phyloP scores from a whole-genome alignment of 2,888 invertebrate genomes.

The Eutolmus rufibarbis region DNA sequence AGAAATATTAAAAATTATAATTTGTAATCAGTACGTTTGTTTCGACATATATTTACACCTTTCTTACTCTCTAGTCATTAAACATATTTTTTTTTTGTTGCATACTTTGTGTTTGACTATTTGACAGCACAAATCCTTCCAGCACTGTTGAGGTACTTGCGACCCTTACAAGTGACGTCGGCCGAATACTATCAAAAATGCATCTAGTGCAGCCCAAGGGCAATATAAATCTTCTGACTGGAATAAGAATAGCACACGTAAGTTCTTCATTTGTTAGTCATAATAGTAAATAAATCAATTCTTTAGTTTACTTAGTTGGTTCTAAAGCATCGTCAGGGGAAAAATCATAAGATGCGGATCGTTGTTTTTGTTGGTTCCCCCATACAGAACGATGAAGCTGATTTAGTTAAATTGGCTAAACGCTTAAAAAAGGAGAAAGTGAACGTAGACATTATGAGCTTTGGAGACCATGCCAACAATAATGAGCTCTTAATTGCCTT shows the following conservation, averaged over 20 bases:
- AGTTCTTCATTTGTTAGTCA: background rate
- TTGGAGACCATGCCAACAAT: slow-evolving; percentile 92
- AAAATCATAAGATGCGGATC: slow-evolving; percentile 99
- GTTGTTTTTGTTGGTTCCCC: slow-evolving; percentile 98
- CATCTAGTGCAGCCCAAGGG: slow-evolving; percentile 95
- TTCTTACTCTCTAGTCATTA: too few relatives aligned
- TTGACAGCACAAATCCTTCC: slow-evolving; percentile 44
- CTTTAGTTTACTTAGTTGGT: slow-evolving; percentile 69
- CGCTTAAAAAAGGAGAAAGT: slow-evolving; percentile 99
- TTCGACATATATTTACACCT: too few relatives aligned
- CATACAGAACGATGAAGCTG: slow-evolving; percentile 87
- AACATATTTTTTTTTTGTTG: background rate
- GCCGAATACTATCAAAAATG: slow-evolving; percentile 91
- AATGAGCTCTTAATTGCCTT: slow-evolving; percentile 88
- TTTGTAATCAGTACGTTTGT: too few relatives aligned
- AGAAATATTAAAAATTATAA: too few relatives aligned
- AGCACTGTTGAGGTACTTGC: slow-evolving; percentile 89
- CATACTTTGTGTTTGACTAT: slow-evolving; percentile 11
- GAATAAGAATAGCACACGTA: slow-evolving; percentile 95
- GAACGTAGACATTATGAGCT: slow-evolving; percentile 95
- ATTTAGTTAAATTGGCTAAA: slow-evolving; percentile 93
- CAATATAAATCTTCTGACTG: slow-evolving; percentile 86
- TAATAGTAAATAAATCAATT: slow-evolving; percentile 49
- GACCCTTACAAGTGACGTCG: slow-evolving; percentile 95
- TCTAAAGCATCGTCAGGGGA: slow-evolving; percentile 96